These are phyloP conservation scores for Abrostola triplasia DNA, from an alignment of 2,888 invertebrate genomes.

Conservation along the genomic window DNA sequence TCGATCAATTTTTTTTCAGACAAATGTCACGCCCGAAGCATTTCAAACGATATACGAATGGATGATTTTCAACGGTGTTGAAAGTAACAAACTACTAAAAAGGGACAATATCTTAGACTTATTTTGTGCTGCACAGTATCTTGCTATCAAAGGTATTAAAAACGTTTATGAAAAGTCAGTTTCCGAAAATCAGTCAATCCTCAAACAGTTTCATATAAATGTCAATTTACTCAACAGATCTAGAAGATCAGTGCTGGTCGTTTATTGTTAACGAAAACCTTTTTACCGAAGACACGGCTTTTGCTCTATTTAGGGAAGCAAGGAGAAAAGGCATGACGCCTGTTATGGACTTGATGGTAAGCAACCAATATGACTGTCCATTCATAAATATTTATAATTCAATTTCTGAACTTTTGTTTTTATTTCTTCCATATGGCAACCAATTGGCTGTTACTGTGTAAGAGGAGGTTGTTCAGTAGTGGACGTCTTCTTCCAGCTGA, in stretches of 20 bases:
- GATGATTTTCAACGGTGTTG: constrained; percentile 91
- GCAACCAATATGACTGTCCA: neutral
- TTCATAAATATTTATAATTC: too few species aligned
- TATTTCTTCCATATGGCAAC: neutral
- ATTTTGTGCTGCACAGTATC: constrained; percentile 91
- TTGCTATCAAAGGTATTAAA: constrained; percentile 90
- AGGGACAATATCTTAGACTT: constrained; percentile 92
- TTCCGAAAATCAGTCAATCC: too few species aligned
- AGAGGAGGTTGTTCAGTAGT: too few species aligned
- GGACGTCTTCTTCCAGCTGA: too few species aligned
- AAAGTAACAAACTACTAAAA: constrained; percentile 90
- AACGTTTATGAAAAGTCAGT: neutral
- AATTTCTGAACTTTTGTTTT: neutral
- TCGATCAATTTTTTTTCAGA: constrained; percentile 52
- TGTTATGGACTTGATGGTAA: constrained; percentile 91
- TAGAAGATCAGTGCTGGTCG: constrained; percentile 93
- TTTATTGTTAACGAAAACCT: constrained; percentile 91
- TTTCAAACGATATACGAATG: constrained; percentile 93
- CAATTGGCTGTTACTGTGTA: too few species aligned
- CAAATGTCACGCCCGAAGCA: constrained; percentile 86
- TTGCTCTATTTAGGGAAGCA: constrained; percentile 90
- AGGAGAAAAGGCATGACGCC: constrained; percentile 86
- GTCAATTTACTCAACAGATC: constrained; percentile 78
- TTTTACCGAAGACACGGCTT: constrained; percentile 93
- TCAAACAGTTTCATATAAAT: neutral